These are phyloP conservation scores for Eudasyphora cyanicolor DNA, from an alignment of 2,888 invertebrate species.

Conservation along the genomic window DNA sequence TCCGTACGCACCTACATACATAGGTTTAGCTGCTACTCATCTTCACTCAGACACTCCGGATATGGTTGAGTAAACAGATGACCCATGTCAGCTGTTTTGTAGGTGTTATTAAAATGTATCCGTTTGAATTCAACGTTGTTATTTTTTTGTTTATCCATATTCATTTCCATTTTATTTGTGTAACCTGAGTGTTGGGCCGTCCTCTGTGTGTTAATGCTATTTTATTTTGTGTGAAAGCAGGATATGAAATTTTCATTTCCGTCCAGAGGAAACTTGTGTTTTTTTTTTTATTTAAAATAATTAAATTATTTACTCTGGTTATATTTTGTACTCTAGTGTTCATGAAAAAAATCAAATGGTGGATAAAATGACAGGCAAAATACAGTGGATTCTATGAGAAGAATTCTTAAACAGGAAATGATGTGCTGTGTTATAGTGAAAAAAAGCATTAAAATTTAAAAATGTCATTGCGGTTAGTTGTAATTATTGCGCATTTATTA, in stretches of 20 bases:
- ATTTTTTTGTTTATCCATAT: neutral
- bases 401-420: no score
- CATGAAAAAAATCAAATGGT: no score
- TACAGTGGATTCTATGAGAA: no score
- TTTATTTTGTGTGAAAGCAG: slow-evolving; percentile 45
- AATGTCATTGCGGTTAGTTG: no score
- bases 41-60: neutral
- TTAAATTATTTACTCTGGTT: neutral
- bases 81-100: slow-evolving; percentile 49
- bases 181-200: neutral
- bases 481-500: no score
- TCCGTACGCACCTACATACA: no score
- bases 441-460: no score
- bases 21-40: neutral
- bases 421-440: no score
- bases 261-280: slow-evolving; percentile 38
- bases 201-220: slow-evolving; percentile 13
- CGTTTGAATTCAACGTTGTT: neutral
- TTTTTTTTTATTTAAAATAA: slow-evolving; percentile 1
- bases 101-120: slow-evolving; percentile 29
- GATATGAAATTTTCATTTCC: slow-evolving; percentile 51
- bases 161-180: neutral
- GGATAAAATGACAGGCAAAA: neutral
- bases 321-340: neutral
- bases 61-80: slow-evolving; percentile 42